phyloP scores from a whole-genome alignment of 1,140 invertebrate genomes.

The Cyphomyrmex costatus region DNA sequence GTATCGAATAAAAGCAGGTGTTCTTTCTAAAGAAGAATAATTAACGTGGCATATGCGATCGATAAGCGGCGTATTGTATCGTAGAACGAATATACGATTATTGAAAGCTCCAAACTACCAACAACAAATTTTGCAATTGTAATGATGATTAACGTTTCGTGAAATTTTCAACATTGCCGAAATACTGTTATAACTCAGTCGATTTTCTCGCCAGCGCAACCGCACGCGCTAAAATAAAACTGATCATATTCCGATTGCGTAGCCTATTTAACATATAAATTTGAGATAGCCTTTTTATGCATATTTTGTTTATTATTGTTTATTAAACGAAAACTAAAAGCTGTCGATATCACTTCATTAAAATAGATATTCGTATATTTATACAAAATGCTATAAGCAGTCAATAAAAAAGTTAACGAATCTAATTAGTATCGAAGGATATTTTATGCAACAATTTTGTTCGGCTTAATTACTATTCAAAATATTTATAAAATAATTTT shows the following conservation, averaged over 20 bases:
- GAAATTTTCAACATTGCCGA: slow-evolving; percentile 42
- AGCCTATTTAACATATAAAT: slow-evolving; percentile 33
- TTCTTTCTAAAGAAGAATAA: slow-evolving; percentile 61
- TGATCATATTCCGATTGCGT: background rate
- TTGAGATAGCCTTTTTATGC: background rate
- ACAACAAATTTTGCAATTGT: slow-evolving; percentile 24
- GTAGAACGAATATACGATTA: slow-evolving; percentile 5
- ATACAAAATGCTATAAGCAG: background rate
- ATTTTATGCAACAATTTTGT: background rate
- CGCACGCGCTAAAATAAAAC: slow-evolving; percentile 27
- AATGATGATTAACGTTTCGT: slow-evolving; percentile 55
- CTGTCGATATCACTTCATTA: background rate
- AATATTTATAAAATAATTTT: too few relatives aligned
- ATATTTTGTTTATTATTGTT: background rate
- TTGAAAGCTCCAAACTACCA: slow-evolving; percentile 54
- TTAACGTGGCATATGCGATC: slow-evolving; percentile 51
- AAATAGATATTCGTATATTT: background rate
- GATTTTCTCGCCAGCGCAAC: background rate
- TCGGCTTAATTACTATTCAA: background rate
- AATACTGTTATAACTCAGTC: slow-evolving; percentile 24
- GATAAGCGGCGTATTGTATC: slow-evolving; percentile 34
- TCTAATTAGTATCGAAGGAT: background rate
- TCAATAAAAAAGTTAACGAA: background rate
- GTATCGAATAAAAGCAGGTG: slow-evolving; percentile 29
- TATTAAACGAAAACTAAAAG: background rate